Evolutionary conservation across 2,888 invertebrate genomes (phyloP), one percentile per base, ranked within the genome.

Genomic region (Aleiodes testaceus): DNA sequence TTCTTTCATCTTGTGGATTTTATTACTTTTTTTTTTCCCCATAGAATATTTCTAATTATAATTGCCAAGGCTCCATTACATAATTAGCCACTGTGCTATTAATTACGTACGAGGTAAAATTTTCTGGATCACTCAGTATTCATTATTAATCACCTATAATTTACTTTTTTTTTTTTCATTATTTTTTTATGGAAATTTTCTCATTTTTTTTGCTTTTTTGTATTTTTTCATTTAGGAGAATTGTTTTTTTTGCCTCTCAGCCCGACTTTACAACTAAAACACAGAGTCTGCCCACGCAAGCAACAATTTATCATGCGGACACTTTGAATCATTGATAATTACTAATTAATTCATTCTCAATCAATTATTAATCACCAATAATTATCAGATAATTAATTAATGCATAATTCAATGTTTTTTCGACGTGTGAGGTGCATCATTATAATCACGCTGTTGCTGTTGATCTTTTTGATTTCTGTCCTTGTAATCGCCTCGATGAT

Each of bases 401-500:
- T 47, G 18, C 6, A 47, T 30, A 26, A 26, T 77, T 74, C 75
- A 76, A 72, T 71, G 74, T 67, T 75, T 75, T 67, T 72, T 77
- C 65, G 72, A 68, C 55, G 72, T n/a, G 64, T 75, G 74, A 16
- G 74, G 69, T 53, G 65, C 78, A 65, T 74, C 78, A 67, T 59
- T 79, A 66, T 63, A 72, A 16, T 69, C 69, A 67, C 64, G 74
- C 42, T 64, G 74, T 26, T 44, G 69, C 50, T 42, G 59, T 36
- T 74, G 67, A 63, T 78, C 76, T 69, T 77, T 77, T 45, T 79
- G 74, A 73, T 79, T 78, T 67, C 73, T 70, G n/a, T 79, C 81
- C 22, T 79, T 81, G 65, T 72, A 79, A 14, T 82, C 81, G 6
- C 78, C 72, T 55, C 79, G 79, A 72, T 79, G 77, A 9, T 81